Evolutionary conservation across 1,140 invertebrate species (phyloP).

Genomic region (Plectrocnemia conspersa): DNA sequence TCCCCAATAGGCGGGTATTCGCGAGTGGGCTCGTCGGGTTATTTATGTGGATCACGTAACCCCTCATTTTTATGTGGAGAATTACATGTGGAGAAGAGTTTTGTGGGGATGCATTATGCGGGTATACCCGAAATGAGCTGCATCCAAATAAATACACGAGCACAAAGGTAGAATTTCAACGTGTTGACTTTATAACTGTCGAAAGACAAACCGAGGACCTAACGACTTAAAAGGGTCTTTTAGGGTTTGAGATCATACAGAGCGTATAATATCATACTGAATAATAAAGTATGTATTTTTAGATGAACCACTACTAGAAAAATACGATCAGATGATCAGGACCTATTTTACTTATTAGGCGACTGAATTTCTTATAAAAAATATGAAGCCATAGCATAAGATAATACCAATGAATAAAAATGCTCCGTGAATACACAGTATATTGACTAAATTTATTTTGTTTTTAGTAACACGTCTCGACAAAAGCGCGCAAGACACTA

Average conservation of each 20-base stretch:
- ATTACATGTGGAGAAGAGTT: constrained; percentile 19
- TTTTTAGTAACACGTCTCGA: too few relatives aligned
- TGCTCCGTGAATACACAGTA: too few relatives aligned
- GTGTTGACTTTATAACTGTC: constrained; percentile 7
- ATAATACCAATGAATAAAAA: too few relatives aligned
- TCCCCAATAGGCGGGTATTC: not conserved
- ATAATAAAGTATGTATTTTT: not conserved
- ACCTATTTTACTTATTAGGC: not conserved
- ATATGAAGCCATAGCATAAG: not conserved
- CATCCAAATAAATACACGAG: constrained; percentile 11
- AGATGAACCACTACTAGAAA: not conserved
- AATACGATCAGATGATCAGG: not conserved
- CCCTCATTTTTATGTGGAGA: constrained; percentile 24
- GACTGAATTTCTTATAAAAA: not conserved
- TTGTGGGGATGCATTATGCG: constrained; percentile 22
- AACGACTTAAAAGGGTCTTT: not conserved
- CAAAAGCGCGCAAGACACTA: too few relatives aligned
- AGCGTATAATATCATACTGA: not conserved
- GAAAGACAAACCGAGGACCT: not conserved
- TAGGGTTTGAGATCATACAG: not conserved
- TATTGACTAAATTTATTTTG: too few relatives aligned
- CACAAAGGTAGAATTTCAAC: not conserved
- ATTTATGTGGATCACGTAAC: constrained; percentile 26
- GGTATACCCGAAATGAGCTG: constrained; percentile 18
- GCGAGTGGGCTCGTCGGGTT: constrained; percentile 20